Evolutionary conservation across 2,888 invertebrate species (phyloP).

Genomic region (Pristionchus arcanus): DNA sequence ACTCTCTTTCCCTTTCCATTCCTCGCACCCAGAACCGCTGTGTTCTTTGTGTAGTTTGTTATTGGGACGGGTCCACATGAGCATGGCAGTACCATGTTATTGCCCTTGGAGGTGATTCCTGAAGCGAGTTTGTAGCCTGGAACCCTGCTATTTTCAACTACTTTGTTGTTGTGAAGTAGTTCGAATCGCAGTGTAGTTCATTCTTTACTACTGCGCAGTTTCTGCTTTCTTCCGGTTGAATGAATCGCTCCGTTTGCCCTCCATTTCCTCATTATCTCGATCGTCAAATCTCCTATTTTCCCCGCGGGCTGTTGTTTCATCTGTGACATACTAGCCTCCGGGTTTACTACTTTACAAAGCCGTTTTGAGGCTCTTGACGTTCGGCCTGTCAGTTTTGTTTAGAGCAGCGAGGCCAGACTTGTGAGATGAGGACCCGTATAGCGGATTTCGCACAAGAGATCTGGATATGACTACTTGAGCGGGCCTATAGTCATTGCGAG

Average conservation of each 20-base stretch:
- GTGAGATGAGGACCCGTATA: constrained; percentile 10
- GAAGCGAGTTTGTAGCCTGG: background rate
- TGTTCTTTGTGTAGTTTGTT: constrained; percentile 33
- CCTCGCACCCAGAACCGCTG: background rate
- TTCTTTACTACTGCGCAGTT: background rate
- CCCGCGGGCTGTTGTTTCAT: constrained; percentile 35
- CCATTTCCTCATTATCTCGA: constrained; percentile 19
- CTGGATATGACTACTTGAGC: background rate
- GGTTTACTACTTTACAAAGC: constrained; percentile 34
- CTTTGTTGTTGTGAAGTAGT: background rate
- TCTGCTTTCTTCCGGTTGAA: constrained; percentile 1
- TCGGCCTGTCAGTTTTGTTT: constrained; percentile 30
- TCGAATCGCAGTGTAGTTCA: background rate
- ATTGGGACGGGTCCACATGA: background rate
- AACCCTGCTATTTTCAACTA: background rate
- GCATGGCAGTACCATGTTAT: constrained; percentile 29
- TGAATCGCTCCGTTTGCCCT: background rate
- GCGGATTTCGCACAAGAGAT: background rate
- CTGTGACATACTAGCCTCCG: background rate
- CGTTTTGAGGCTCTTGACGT: constrained; percentile 8
- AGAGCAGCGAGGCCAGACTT: background rate
- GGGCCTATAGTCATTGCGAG: background rate
- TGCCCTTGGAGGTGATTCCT: background rate
- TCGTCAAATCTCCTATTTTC: background rate
- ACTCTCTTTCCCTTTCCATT: background rate